phyloP scores from a whole-genome alignment of 2,113 vertebrate genomes.

The Catharus fuscescens region DNA sequence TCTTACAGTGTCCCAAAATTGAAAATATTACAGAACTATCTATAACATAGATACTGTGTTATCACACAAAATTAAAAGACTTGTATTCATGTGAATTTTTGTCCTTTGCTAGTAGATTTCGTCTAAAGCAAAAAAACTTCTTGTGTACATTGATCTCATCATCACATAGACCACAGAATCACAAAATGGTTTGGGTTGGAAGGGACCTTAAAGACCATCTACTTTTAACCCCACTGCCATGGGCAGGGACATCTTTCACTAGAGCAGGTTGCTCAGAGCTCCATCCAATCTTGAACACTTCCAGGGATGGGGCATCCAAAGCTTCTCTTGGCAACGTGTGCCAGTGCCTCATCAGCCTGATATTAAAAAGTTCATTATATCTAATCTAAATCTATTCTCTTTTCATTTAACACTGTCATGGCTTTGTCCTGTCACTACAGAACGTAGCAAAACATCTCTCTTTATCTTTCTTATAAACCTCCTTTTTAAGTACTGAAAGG shows the following conservation, averaged over 20 bases:
- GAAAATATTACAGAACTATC: neutral
- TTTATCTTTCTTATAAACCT: neutral
- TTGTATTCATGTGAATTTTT: neutral
- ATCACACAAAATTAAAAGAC: neutral
- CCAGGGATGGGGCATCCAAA: neutral
- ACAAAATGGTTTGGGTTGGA: neutral
- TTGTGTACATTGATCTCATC: neutral
- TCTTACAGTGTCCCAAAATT: neutral
- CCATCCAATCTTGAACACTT: neutral
- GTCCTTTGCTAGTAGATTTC: neutral
- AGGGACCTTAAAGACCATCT: neutral
- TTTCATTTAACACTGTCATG: fast-evolving
- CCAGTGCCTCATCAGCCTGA: neutral
- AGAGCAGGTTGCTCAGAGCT: neutral
- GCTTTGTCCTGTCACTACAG: neutral
- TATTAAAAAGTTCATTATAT: neutral
- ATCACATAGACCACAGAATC: neutral
- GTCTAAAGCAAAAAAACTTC: neutral
- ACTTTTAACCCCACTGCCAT: neutral
- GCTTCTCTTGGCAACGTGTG: neutral
- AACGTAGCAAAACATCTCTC: neutral
- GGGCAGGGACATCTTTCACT: neutral
- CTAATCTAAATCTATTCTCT: neutral
- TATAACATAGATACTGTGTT: neutral
- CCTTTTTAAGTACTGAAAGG: neutral